Evolutionary conservation across 2,113 vertebrate genomes (phyloP), one percentile per base, ranked within the genome.

Genomic region (Agelaius tricolor): DNA sequence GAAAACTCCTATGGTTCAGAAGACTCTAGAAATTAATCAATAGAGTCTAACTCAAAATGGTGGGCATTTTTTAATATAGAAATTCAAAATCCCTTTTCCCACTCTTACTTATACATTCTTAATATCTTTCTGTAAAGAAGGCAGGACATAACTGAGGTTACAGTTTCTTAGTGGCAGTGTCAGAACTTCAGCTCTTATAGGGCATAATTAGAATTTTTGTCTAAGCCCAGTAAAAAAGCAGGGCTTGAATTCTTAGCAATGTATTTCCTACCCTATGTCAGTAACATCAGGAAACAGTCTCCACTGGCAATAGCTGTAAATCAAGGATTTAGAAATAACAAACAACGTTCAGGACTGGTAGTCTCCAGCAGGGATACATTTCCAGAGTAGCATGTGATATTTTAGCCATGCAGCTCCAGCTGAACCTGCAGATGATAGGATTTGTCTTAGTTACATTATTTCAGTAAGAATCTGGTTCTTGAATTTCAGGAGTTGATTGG

Each of bases 11-110:
- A 28, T 5, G 5, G 27, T 65, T 76, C n/a, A 57, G 24, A 49
- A 78, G 46, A 58, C 58, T 22, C 18, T 2, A 62, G 47, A 49
- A 71, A 89, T 2, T 37, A 37, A 54, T n/a, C 47, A 37, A 10
- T 10, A 88, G 22, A 69, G 17, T 10, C 6, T 33, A 76, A 69
- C 10, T 46, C 51, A 24, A 14, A 81, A 41, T 7, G 46, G 8
- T 35, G 23, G 9, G 3, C 1, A 0, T 2, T 31, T 61, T 73
- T 55, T 6, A 27, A 61, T 6, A 30, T 0, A 79, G 30, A 75
- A 79, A 15, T 72, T 79, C 33, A 49, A 20, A 67, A 85, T 41
- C 30, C 20, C 35, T 78, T 77, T 71, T 59, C 33, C 75, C 41
- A 59, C 55, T 62, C 55, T 74, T 33, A 31, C 22, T 73, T 41